phyloP scores from a whole-genome alignment of 2,113 vertebrate species.

The Crotophaga sulcirostris region DNA sequence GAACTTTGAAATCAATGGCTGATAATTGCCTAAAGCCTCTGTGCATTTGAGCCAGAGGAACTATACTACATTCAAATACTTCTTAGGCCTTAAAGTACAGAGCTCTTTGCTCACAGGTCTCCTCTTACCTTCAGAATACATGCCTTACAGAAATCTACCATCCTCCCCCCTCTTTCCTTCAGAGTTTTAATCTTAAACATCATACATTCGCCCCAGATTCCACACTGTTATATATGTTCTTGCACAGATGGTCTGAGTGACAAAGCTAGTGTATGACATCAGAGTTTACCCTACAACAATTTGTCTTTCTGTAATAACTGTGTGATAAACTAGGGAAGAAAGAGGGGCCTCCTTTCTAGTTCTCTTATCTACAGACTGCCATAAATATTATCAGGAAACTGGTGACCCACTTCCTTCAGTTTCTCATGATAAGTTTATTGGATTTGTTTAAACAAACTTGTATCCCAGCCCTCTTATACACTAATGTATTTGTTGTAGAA shows the following conservation, averaged over 20 bases:
- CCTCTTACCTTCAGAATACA: accelerated
- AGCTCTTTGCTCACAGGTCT: background rate
- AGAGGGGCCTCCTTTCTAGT: background rate
- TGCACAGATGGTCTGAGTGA: background rate
- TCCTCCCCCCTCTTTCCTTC: background rate
- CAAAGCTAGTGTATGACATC: background rate
- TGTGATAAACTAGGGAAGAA: background rate
- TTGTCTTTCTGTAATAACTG: background rate
- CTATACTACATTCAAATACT: background rate
- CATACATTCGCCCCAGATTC: background rate
- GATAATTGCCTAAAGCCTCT: background rate
- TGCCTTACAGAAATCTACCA: background rate
- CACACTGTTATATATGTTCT: background rate
- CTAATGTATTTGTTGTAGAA: background rate
- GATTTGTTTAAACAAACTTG: constrained; percentile 29
- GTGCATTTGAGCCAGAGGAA: background rate
- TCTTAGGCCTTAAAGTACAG: background rate
- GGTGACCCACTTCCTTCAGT: background rate
- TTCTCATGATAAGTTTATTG: background rate
- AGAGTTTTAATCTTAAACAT: background rate
- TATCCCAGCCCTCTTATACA: background rate
- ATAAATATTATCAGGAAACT: background rate
- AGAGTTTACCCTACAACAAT: background rate
- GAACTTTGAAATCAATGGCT: background rate
- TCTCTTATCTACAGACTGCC: background rate